Conservation (phyloP, 37 sponge, comb jelly and placozoan species). For the Amphimedon queenslandica region DNA sequence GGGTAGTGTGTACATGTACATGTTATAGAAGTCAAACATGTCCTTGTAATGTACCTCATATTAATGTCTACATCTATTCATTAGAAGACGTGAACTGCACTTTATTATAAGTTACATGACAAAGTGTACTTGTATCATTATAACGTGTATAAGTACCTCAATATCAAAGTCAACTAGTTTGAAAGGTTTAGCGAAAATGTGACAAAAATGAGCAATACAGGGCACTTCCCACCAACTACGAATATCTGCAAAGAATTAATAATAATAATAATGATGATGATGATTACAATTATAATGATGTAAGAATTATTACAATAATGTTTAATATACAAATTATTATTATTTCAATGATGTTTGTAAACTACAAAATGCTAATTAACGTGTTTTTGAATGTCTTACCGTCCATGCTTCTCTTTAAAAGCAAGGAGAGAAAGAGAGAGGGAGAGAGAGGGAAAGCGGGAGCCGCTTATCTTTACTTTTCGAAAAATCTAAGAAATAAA, state of each 20-base stretch:
- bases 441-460: not conserved
- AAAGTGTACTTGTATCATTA: not conserved
- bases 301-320: not conserved
- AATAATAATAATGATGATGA: not conserved
- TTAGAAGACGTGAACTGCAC: not conserved
- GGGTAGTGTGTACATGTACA: no score
- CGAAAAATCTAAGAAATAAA: not conserved
- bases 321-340: constrained; percentile 3
- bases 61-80: not conserved
- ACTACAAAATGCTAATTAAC: not conserved
- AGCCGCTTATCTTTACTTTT: not conserved
- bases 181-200: constrained; percentile 68
- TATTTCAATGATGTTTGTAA: not conserved
- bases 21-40: not conserved
- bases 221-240: constrained; percentile 92
- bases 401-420: no score
- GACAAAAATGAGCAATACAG: constrained; percentile 77
- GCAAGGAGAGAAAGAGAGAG: not conserved
- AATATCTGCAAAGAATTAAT: constrained; percentile 33
- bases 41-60: not conserved
- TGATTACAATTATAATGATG: constrained; percentile 2
- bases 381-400: not conserved
- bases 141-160: constrained; percentile 64
- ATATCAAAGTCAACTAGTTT: constrained; percentile 75
- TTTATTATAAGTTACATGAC: not conserved